Base-by-base conservation (phyloP, 2,888 invertebrate genomes). In the Onchidella celtica region DNA sequence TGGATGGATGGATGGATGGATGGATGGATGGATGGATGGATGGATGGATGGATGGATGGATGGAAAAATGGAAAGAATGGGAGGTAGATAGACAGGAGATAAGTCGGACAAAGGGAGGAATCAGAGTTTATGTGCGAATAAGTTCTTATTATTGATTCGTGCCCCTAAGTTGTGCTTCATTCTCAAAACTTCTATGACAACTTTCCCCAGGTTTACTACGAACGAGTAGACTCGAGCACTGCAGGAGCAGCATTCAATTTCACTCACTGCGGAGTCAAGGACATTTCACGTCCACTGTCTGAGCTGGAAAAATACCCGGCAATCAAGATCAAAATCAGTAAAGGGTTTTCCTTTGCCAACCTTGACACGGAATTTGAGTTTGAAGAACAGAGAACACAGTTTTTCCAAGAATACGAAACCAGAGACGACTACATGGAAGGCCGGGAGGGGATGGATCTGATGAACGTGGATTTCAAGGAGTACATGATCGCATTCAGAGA, bases 371-470 rank as follows among this genome's bases (percentile, higher is more conserved):
- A 96, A 55, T 93, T 95, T 92, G 97, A 97, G 92, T 97, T 97
- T 90, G 97, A 97, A 92, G 96, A 96, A 85, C 96, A 97, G 91
- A 94, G 97, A 84, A 95, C 96, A 24, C 94, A 96, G 88, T 97
- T 97, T 93, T 97, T 95, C 89, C 95, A 96, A 79, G 96, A 96
- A 86, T 96, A 97, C 93, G 97, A 97, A 92, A 94, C 96, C 32
- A 95, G 96, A 81, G 97, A 97, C 90, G 97, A 97, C 92, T 97
- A 97, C 92, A 96, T 97, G 96, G 97, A 97, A 93, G 96, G 96
- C 95, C 94, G 89, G 1, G 97, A 97, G 91, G 96, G 97, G 0
- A 94, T 97, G 85, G 97, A 97, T 90, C 94, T 97, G 29, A 95
- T 95, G 11, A 95, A 95, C 88, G 95, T 95, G 84, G 92, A 92